Percentiles rank a stretch among this genome's conserved stretches.
Evolutionary conservation across 2,113 vertebrate species (phyloP).

Genomic region (Colossoma macropomum): DNA sequence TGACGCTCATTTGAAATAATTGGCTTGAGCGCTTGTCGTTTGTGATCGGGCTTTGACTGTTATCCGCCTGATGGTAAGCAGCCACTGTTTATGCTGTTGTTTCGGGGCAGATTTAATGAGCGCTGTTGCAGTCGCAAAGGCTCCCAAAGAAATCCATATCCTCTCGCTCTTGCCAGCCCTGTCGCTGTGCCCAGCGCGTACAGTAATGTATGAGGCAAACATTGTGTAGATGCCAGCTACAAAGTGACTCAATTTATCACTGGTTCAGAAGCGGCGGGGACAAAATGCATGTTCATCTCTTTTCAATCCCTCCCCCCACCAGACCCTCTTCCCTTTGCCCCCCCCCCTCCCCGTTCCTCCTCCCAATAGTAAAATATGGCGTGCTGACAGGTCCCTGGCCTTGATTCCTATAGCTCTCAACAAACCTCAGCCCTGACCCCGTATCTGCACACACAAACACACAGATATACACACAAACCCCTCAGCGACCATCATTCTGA

Average conservation of each 20-base stretch:
- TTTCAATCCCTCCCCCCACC: conserved; percentile 47
- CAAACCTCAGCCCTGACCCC: not conserved
- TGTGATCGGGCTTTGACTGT: conserved; percentile 24
- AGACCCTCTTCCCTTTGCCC: conserved; percentile 45
- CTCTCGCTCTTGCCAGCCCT: not conserved
- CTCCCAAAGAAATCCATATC: not conserved
- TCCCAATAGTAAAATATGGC: conserved; percentile 66
- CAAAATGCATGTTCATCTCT: conserved; percentile 72
- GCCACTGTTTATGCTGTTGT: not conserved
- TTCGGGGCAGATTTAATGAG: conserved; percentile 28
- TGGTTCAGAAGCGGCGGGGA: conserved; percentile 56
- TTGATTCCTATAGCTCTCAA: conserved; percentile 67
- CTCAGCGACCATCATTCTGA: conserved; percentile 67
- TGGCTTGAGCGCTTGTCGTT: conserved; percentile 19
- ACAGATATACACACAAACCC: conserved; percentile 55
- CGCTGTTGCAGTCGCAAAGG: not conserved
- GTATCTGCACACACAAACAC: not conserved
- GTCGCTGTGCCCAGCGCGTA: not conserved
- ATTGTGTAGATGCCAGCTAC: conserved; percentile 45
- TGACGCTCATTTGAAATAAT: conserved; percentile 16
- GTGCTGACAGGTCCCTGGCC: conserved; percentile 72
- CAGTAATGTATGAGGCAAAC: not conserved
- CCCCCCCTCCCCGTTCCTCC: not conserved
- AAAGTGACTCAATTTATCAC: conserved; percentile 68
- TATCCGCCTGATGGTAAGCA: conserved; percentile 1